Evolutionary conservation across 2,113 vertebrate species (phyloP), one percentile per base, ranked within the genome.

Genomic region (Synchiropus splendidus): DNA sequence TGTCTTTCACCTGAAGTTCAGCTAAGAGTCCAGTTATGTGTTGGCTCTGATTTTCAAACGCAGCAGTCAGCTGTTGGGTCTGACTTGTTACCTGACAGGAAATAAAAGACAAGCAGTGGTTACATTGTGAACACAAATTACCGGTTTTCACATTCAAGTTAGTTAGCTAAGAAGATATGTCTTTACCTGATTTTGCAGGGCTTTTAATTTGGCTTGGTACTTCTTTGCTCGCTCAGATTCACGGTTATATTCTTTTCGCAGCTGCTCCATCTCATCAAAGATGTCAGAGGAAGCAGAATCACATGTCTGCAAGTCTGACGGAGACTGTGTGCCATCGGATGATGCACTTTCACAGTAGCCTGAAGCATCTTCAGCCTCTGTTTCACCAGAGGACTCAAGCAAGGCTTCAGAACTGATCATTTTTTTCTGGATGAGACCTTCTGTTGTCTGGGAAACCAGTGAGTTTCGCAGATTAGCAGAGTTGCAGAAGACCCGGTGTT

Each of bases 11-110:
- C 17, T 83, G 76, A 6, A 85, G 54, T 50, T 86, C 85, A n/a
- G 12, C 36, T 30, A 89, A 63, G 45, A 89, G 79, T 27, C 72
- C 73, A 27, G 67, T 62, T 30, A 88, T 85, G 63, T 88, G 77
- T 45, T 60, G 75, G 62, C 78, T 86, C 64, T 88, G 87, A 42
- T 62, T 83, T 48, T 88, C 86, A 47, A 88, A 86, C 47, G 86
- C 87, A 35, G 45, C 55, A 2, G 84, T 85, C 4, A 89, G 64
- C 41, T 86, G 81, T 39, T 74, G 65, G 2, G 86, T 88, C 69
- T 89, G 83, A 49, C 54, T 50, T 12, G 78, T 86, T 51, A 89
- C 76, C 67, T 82, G 40, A 45, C 12, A 48, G 14, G 2, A 14
- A 14, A 33, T 38, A 35, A 39, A 11, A 33, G 16, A 14, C 14